Percentiles rank a stretch among this genome's conserved stretches.
phyloP scores from a whole-genome alignment of 2,888 invertebrate genomes.

The Dinocampus coccinellae region DNA sequence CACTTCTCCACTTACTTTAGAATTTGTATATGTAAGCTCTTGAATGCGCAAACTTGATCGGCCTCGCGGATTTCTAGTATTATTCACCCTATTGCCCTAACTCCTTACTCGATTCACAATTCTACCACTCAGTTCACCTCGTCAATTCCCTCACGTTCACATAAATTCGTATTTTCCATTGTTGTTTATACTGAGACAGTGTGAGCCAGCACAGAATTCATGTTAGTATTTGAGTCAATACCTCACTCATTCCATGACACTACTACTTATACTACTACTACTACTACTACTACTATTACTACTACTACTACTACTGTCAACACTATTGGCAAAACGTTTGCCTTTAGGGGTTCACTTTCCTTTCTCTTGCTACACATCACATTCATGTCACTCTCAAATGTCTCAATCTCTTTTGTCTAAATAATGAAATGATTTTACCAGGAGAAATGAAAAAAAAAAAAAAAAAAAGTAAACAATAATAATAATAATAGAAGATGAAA shows the following conservation, averaged over 20 bases:
- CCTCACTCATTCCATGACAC: constrained; percentile 39
- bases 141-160: background rate
- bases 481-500: too few species aligned
- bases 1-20: too few species aligned
- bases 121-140: background rate
- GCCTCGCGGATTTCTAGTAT: constrained; percentile 1
- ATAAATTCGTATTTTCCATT: background rate
- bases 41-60: constrained; percentile 3
- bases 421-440: background rate
- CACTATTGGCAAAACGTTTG: constrained; percentile 1
- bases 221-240: constrained; percentile 52
- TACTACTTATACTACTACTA: too few species aligned
- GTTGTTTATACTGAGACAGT: background rate
- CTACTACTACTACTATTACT: too few species aligned
- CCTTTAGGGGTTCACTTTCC: background rate
- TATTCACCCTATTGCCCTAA: too few species aligned
- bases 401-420: background rate
- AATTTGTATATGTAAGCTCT: too few species aligned
- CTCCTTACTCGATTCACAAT: background rate
- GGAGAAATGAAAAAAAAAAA: too few species aligned
- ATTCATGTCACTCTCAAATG: background rate
- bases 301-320: too few species aligned
- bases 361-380: background rate
- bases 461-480: too few species aligned
- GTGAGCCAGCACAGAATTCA: background rate